Percentiles rank a stretch among this genome's conserved stretches.
Evolutionary conservation across 2,888 invertebrate genomes (phyloP).

Genomic region (Phorcus lineatus): DNA sequence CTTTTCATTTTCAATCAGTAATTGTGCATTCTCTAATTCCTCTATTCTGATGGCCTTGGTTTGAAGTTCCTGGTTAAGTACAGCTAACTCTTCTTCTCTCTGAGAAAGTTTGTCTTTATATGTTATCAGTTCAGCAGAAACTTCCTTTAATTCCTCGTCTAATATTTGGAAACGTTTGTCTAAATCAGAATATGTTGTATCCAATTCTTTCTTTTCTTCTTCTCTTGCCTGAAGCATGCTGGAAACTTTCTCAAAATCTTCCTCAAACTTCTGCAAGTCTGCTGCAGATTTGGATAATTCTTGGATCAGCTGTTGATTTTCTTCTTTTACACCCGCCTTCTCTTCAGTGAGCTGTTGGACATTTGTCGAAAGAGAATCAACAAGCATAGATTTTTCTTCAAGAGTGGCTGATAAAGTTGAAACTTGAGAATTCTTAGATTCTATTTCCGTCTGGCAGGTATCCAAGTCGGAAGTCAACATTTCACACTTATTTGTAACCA

Average conservation of each 20-base stretch:
- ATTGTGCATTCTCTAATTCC: too few species aligned
- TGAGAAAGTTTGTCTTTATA: neutral
- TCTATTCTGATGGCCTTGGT: too few species aligned
- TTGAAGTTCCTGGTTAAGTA: too few species aligned
- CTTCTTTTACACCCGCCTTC: neutral
- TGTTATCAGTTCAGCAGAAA: neutral
- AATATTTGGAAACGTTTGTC: neutral
- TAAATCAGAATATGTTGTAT: neutral
- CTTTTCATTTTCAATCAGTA: neutral
- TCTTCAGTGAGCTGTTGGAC: neutral
- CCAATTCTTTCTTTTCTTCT: neutral
- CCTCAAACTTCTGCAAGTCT: neutral
- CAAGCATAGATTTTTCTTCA: slow-evolving; percentile 2
- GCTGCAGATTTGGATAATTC: neutral
- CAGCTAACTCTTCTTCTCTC: too few species aligned
- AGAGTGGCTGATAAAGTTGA: neutral
- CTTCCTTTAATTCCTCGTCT: neutral
- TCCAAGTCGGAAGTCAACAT: slow-evolving; percentile 31
- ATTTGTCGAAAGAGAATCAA: neutral
- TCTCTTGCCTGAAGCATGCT: too few species aligned
- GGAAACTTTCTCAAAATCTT: neutral
- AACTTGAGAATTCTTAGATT: neutral
- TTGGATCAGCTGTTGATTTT: neutral
- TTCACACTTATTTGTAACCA: slow-evolving; percentile 20
- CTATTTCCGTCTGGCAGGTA: neutral